Evolutionary conservation across 2,113 vertebrate species (phyloP).

Genomic region (Sander lucioperca): DNA sequence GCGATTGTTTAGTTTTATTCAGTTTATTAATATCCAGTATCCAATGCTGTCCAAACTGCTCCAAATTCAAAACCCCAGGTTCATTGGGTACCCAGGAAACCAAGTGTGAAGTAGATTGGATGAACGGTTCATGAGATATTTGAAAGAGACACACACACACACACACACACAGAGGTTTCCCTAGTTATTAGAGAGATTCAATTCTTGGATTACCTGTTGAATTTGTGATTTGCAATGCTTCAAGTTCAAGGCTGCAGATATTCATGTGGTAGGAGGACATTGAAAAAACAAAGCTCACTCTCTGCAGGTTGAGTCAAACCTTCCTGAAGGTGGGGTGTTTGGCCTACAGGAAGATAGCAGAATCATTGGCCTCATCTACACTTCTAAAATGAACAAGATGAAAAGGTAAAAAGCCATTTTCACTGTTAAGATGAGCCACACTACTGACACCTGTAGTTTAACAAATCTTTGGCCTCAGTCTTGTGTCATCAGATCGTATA

Average conservation of each 20-base stretch:
- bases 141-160: no score
- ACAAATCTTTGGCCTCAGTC: not conserved
- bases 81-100: no score
- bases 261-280: not conserved
- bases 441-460: not conserved
- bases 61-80: no score
- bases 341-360: slow-evolving; percentile 79
- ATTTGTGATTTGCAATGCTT: no score
- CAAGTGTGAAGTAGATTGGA: no score
- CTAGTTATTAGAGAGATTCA: no score
- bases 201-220: no score
- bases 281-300: not conserved
- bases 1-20: no score
- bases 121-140: no score
- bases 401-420: slow-evolving; percentile 60
- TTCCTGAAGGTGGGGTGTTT: slow-evolving; percentile 72
- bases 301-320: slow-evolving; percentile 67
- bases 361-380: slow-evolving; percentile 83
- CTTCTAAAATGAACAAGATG: slow-evolving; percentile 74
- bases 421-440: not conserved
- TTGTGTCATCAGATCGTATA: not conserved
- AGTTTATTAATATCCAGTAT: no score
- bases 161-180: no score
- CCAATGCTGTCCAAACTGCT: no score
- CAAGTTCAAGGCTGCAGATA: not conserved